Evolutionary conservation across 1,140 invertebrate species (phyloP), one percentile per base, ranked within the genome.

Genomic region (Rhyacophila brunnea): DNA sequence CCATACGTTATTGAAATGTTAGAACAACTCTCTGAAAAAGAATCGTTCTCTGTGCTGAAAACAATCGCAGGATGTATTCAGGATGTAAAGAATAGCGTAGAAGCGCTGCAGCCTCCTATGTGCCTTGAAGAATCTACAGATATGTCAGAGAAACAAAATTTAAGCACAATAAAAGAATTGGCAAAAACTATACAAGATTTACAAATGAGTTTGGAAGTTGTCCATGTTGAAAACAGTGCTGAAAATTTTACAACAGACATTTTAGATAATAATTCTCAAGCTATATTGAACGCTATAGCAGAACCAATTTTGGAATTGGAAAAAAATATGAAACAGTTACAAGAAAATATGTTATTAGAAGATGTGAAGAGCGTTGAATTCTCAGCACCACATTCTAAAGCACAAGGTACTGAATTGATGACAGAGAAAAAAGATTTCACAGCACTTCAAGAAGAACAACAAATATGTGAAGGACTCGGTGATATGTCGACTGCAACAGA

Each of bases 111-210:
- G 53, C 49, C 67, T 71, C 14, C 43, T 54, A 15, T 72, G 11
- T 45, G 68, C 28, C 55, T 75, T 28, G 72, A 74, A 65, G 62
- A 63, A 20, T 67, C 64, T 4, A 66, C 68, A 23, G 65, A 71
- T 0, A 23, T 73, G 20, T 10, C 38, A 1, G 57, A 67, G 50
- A 52, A 66, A 18, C 28, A 67, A 7, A 69, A 68, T 57, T 50
- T 58, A 13, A 53, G 55, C 17, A 67, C 71, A 57, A 61, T 74
- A 2, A 66, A 73, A 52, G 68, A 71, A 14, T 69, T 77, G 34
- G 79, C 77, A 4, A 68, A 78, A 45, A 71, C 77, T 7, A 68
- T 81, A 49, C 67, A 75, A 58, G 73, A 77, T 55, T 60, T 77
- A 7, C 68, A 75, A 68, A 68, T 43, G 62, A 68, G 34, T 11